These are phyloP conservation scores for Drosophila koepferae DNA, from an alignment of 2,888 invertebrate species.

Conservation along the genomic window DNA sequence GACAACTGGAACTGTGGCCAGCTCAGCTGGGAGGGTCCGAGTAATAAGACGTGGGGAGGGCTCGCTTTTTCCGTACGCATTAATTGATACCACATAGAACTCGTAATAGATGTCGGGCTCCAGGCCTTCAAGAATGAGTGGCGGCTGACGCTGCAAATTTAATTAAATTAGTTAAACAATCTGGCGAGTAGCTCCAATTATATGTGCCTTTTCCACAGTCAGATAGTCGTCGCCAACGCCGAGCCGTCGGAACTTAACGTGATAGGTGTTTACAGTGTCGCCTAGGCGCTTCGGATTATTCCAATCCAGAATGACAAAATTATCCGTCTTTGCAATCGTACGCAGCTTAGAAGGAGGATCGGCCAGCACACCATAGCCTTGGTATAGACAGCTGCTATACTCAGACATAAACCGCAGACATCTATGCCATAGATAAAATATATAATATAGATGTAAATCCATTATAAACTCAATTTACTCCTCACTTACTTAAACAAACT, in stretches of 20 bases:
- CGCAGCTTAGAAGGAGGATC: constrained; percentile 90
- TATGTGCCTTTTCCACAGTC: constrained; percentile 86
- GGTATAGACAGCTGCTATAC: constrained; percentile 92
- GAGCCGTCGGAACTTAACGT: constrained; percentile 87
- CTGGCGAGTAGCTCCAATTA: neutral
- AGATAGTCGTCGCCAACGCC: constrained; percentile 87
- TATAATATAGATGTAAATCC: neutral
- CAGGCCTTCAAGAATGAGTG: constrained; percentile 91
- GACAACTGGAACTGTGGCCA: constrained; percentile 84
- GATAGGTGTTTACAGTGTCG: constrained; percentile 90
- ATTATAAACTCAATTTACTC: neutral
- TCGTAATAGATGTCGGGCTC: constrained; percentile 92
- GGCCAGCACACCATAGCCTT: constrained; percentile 93
- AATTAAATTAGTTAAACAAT: constrained; percentile 67
- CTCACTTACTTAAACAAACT: constrained; percentile 92
- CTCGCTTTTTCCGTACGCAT: constrained; percentile 92
- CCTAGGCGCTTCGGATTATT: constrained; percentile 89
- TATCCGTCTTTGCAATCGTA: constrained; percentile 90
- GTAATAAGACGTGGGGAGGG: constrained; percentile 92
- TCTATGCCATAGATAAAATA: constrained; percentile 80
- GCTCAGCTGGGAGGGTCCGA: constrained; percentile 87
- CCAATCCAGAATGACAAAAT: constrained; percentile 93
- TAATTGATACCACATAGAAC: constrained; percentile 92
- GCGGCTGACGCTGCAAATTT: constrained; percentile 87
- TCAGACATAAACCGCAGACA: constrained; percentile 93